phyloP scores from a whole-genome alignment of 2,888 invertebrate species.

The Deilephila elpenor region DNA sequence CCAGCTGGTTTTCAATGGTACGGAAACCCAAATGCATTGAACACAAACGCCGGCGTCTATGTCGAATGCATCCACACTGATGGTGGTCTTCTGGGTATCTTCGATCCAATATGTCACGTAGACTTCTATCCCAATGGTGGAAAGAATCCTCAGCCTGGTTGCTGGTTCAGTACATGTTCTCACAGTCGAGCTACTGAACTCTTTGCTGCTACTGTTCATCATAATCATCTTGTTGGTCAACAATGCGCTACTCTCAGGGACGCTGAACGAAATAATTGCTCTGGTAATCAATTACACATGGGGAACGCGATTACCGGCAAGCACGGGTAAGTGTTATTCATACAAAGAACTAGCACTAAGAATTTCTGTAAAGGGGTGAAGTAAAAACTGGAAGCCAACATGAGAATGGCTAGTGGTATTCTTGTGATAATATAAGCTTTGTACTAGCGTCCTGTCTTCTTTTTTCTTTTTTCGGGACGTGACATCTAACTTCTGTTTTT shows the following conservation, averaged over 20 bases:
- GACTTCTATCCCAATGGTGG: slow-evolving; percentile 71
- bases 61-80: slow-evolving; percentile 76
- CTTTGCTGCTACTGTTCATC: slow-evolving; percentile 13
- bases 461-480: too few relatives aligned
- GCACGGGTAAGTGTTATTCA: slow-evolving; percentile 49
- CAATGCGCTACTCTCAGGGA: slow-evolving; percentile 1
- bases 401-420: too few relatives aligned
- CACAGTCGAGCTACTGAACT: slow-evolving; percentile 19
- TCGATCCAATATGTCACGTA: slow-evolving; percentile 56
- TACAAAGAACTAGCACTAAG: background rate
- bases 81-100: slow-evolving; percentile 65
- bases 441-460: too few relatives aligned
- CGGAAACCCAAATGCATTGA: slow-evolving; percentile 58
- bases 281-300: slow-evolving; percentile 48
- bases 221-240: slow-evolving; percentile 18
- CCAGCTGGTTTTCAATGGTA: slow-evolving; percentile 70
- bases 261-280: background rate
- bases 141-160: slow-evolving; percentile 22
- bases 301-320: slow-evolving; percentile 61
- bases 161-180: slow-evolving; percentile 8
- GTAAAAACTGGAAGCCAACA: too few relatives aligned
- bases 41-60: slow-evolving; percentile 55
- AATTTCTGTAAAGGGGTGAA: too few relatives aligned
- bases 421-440: too few relatives aligned
- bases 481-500: too few relatives aligned